Conservation (phyloP, 1,140 invertebrate genomes). For the Maconellicoccus hirsutus region DNA sequence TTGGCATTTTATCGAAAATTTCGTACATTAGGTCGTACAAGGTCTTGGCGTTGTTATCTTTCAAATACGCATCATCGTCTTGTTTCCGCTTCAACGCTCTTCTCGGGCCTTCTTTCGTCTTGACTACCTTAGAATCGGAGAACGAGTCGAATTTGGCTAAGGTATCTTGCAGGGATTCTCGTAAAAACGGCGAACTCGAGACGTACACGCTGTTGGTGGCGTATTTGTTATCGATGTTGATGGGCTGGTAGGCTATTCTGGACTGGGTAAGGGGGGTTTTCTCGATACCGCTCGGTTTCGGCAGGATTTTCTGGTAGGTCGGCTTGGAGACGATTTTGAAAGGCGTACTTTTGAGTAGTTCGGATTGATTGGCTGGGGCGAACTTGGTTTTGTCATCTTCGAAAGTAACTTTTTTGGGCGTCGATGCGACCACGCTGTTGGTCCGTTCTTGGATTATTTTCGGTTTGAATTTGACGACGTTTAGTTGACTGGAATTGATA, state of each 20-base stretch:
- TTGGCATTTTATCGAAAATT: constrained; percentile 25
- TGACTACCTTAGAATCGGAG: constrained; percentile 1
- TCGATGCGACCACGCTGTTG: neutral
- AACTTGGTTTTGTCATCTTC: neutral
- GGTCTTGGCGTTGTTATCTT: constrained; percentile 21
- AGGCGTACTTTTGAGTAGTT: neutral
- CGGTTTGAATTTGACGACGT: constrained; percentile 12
- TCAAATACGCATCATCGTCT: neutral
- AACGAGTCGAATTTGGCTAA: neutral
- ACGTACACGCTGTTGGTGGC: neutral
- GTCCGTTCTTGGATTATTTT: neutral
- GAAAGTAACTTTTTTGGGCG: neutral
- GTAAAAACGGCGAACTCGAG: neutral
- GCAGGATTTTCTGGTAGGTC: neutral
- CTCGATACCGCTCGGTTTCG: neutral
- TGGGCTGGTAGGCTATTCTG: neutral
- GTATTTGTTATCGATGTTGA: neutral
- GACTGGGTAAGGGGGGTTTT: neutral
- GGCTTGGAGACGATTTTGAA: neutral
- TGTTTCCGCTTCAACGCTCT: neutral
- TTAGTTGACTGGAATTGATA: neutral
- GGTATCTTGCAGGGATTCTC: neutral
- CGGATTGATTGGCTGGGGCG: neutral
- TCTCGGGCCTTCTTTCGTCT: neutral
- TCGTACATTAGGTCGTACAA: constrained; percentile 27